Conservation (phyloP, 2,888 invertebrate genomes). For the Spilosoma lubricipeda region DNA sequence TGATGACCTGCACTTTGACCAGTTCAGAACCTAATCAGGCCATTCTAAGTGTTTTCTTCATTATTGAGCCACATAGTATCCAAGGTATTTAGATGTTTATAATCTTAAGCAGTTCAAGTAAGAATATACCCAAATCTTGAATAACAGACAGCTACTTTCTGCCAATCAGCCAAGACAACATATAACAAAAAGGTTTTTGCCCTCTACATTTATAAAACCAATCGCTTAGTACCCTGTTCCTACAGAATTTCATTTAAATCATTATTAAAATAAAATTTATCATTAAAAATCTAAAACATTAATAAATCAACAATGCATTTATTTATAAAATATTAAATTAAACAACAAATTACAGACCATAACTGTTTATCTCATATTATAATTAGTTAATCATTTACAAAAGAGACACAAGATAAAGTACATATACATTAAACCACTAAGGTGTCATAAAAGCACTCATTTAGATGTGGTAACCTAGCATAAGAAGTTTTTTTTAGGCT, state of each 20-base stretch:
- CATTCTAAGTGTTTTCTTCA: background rate
- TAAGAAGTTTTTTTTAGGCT: background rate
- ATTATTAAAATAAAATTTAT: slow-evolving; percentile 48
- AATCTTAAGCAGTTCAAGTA: background rate
- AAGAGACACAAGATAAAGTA: background rate
- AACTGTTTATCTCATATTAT: background rate
- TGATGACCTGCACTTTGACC: too few relatives aligned
- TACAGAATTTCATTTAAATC: slow-evolving; percentile 65
- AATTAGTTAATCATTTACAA: background rate
- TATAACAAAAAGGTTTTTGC: slow-evolving; percentile 17
- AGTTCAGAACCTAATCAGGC: too few relatives aligned
- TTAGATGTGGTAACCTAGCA: background rate
- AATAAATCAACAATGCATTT: slow-evolving; percentile 49
- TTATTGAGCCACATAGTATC: background rate
- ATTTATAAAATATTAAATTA: slow-evolving; percentile 34
- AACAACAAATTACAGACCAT: slow-evolving; percentile 40
- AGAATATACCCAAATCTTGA: background rate
- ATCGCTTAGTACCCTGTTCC: slow-evolving; percentile 73
- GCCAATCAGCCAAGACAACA: slow-evolving; percentile 22
- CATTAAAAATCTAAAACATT: slow-evolving; percentile 58
- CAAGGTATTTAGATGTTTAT: background rate
- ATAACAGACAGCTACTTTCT: background rate
- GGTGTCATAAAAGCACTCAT: background rate
- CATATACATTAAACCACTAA: background rate
- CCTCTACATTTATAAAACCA: slow-evolving; percentile 43